Evolutionary conservation across 2,888 invertebrate species (phyloP).

Genomic region (Oeneis ivallda): DNA sequence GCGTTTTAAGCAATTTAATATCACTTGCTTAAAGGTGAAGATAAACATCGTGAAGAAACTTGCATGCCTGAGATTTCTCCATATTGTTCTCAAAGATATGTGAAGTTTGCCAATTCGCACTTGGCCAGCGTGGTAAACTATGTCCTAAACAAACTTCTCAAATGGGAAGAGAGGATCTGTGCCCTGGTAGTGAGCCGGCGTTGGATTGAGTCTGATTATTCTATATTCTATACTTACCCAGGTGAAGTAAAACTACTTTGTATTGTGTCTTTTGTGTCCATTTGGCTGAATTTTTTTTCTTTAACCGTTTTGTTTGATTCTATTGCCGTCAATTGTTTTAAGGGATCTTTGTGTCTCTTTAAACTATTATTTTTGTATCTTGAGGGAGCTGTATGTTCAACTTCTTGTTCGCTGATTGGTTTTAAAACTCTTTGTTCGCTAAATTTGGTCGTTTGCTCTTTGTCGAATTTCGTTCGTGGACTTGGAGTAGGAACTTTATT

Average conservation of each 20-base stretch:
- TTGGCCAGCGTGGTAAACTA: too few species aligned
- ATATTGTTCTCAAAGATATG: too few species aligned
- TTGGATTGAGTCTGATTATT: too few species aligned
- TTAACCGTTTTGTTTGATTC: constrained; percentile 11
- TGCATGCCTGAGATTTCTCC: too few species aligned
- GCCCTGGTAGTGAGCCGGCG: too few species aligned
- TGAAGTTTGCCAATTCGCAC: too few species aligned
- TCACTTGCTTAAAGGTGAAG: too few species aligned
- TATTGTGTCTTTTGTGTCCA: constrained; percentile 8
- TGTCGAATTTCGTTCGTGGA: constrained; percentile 58
- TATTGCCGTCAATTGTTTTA: constrained; percentile 3
- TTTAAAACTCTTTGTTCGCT: constrained; percentile 53
- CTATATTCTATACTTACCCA: constrained; percentile 10
- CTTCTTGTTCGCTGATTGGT: constrained; percentile 61
- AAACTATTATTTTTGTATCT: constrained; percentile 52
- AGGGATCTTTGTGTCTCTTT: constrained; percentile 43
- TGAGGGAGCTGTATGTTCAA: constrained; percentile 42
- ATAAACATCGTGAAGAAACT: too few species aligned
- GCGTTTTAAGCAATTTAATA: too few species aligned
- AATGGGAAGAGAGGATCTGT: too few species aligned
- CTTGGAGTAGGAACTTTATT: constrained; percentile 64
- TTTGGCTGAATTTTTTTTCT: constrained; percentile 19
- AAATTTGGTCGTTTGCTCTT: constrained; percentile 47
- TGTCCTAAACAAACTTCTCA: too few species aligned
- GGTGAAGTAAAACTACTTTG: constrained; percentile 5